Evolutionary conservation across 1,140 invertebrate species (phyloP).

Genomic region (Aplysia californica): DNA sequence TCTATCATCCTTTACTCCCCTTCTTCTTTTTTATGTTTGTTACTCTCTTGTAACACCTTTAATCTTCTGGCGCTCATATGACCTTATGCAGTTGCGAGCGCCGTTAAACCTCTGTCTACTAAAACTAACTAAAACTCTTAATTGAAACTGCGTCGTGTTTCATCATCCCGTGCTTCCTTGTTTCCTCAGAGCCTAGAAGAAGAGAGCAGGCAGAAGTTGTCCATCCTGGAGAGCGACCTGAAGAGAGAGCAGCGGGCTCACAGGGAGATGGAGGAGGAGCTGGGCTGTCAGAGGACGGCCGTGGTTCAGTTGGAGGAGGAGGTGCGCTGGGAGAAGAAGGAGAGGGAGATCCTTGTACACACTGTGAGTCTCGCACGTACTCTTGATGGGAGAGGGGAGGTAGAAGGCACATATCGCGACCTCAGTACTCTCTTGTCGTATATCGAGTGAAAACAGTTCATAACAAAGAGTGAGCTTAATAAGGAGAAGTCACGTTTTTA

Average conservation of each 20-base stretch:
- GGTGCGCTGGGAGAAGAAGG: background rate
- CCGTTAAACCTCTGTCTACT: background rate
- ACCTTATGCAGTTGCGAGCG: too few species aligned
- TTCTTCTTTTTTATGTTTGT: too few species aligned
- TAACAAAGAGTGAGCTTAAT: too few species aligned
- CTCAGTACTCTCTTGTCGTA: too few species aligned
- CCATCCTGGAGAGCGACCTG: background rate
- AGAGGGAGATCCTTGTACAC: background rate
- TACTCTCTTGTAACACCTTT: too few species aligned
- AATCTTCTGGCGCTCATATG: too few species aligned
- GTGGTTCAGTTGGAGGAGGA: background rate
- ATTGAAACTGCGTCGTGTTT: background rate
- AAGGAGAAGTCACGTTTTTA: too few species aligned
- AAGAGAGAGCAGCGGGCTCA: background rate
- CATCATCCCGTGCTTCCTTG: background rate
- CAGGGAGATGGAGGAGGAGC: background rate
- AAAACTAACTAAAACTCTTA: background rate
- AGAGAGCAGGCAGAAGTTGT: background rate
- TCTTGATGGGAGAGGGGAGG: background rate
- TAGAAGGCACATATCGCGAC: too few species aligned
- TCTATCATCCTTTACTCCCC: too few species aligned
- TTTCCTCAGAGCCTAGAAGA: background rate
- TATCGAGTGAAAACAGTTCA: too few species aligned
- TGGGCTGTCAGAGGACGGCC: background rate
- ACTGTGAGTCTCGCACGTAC: background rate